Conservation (phyloP, 1,140 invertebrate species). For the Eumaeus atala region DNA sequence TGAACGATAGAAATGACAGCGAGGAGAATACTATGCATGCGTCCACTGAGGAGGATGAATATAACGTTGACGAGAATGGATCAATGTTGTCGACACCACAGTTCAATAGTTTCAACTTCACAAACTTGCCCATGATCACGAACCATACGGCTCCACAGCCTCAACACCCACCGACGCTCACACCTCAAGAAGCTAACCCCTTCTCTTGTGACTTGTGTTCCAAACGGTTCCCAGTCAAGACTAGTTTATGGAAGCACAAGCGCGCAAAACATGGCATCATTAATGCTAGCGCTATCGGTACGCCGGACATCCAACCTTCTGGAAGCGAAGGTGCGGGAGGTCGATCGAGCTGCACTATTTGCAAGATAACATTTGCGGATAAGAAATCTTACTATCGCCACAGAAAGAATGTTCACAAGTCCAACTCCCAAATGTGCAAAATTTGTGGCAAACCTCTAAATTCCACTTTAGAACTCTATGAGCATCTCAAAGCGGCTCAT, state of each 20-base stretch:
- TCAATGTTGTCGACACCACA: constrained; percentile 60
- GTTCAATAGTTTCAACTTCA: constrained; percentile 69
- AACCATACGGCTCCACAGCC: constrained; percentile 25
- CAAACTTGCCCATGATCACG: constrained; percentile 44
- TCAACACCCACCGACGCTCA: not conserved
- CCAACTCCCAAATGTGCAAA: constrained; percentile 65
- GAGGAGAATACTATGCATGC: constrained; percentile 65
- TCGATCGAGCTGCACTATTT: constrained; percentile 71
- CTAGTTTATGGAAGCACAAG: constrained; percentile 71
- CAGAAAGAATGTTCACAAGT: constrained; percentile 69
- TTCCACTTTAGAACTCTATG: constrained; percentile 65
- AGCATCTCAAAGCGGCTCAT: constrained; percentile 66
- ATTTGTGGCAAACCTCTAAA: constrained; percentile 67
- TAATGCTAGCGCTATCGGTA: constrained; percentile 39
- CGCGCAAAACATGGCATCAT: constrained; percentile 70
- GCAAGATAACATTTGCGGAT: constrained; percentile 68
- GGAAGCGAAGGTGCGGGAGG: constrained; percentile 23
- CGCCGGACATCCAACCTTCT: constrained; percentile 28
- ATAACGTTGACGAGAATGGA: constrained; percentile 61
- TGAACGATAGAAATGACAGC: constrained; percentile 52
- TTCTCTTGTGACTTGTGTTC: constrained; percentile 68
- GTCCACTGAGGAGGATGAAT: constrained; percentile 69
- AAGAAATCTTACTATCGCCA: constrained; percentile 73
- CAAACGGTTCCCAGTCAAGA: constrained; percentile 66
- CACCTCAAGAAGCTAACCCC: constrained; percentile 35